Conservation (phyloP, 2,797 vertebrate species). For the Falco novaeseelandiae region DNA sequence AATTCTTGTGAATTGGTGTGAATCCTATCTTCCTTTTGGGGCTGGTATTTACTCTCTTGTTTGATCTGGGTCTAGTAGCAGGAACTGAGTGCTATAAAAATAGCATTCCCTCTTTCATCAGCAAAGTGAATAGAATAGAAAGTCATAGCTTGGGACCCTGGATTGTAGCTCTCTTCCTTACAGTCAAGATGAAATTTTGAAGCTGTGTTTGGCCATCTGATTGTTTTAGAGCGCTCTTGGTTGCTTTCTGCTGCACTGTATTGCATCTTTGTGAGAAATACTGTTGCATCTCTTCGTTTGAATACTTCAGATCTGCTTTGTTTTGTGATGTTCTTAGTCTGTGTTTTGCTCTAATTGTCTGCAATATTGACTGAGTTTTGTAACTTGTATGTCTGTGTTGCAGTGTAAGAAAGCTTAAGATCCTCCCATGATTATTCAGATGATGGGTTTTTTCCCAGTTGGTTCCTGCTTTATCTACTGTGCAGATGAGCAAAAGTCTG, state of each 20-base stretch:
- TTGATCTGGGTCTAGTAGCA: neutral
- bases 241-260: neutral
- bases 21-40: neutral
- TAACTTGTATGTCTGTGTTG: neutral
- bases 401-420: neutral
- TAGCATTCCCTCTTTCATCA: neutral
- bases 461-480: neutral
- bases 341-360: neutral
- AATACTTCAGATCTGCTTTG: neutral
- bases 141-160: neutral
- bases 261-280: neutral
- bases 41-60: neutral
- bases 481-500: neutral
- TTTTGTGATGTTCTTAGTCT: neutral
- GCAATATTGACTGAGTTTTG: neutral
- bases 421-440: neutral
- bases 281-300: neutral
- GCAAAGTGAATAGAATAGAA: neutral
- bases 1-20: neutral
- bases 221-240: neutral
- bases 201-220: neutral
- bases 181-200: neutral
- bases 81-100: neutral
- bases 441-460: neutral
- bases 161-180: neutral